A percentile compares a stretch with the other conserved stretches of the same genome.
Conservation (phyloP, 2,797 vertebrate genomes). For the Loriculus beryllinus region DNA sequence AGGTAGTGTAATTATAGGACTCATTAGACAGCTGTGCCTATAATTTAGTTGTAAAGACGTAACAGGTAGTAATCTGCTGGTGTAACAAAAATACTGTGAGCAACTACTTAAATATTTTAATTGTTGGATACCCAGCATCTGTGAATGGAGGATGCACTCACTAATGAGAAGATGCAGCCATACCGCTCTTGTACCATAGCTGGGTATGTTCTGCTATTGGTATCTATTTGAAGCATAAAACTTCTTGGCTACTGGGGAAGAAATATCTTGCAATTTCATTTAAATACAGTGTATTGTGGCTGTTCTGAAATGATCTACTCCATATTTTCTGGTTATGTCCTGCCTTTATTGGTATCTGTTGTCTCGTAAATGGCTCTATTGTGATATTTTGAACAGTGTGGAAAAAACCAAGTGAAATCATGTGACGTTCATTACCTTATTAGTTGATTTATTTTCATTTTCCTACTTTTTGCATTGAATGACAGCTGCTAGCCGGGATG, state of each 20-base stretch:
- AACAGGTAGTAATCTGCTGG: background rate
- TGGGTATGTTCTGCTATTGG: background rate
- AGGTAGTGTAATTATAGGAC: background rate
- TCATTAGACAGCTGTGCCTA: background rate
- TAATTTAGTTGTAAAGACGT: background rate
- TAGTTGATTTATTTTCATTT: slow-evolving; percentile 87
- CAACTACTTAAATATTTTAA: background rate
- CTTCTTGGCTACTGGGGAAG: background rate
- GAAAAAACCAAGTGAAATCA: background rate
- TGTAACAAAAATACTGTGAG: background rate
- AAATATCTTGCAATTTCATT: background rate
- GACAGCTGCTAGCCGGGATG: slow-evolving; percentile 97
- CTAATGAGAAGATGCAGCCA: background rate
- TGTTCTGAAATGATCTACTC: background rate
- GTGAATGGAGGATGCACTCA: background rate
- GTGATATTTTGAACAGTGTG: background rate
- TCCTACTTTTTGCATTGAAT: slow-evolving; percentile 83
- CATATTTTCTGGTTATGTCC: background rate
- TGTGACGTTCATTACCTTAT: slow-evolving; percentile 70
- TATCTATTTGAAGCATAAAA: background rate
- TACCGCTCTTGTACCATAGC: background rate
- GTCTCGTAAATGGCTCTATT: background rate
- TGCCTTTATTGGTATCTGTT: background rate
- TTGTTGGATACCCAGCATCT: background rate
- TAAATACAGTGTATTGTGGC: background rate